These are phyloP conservation scores for Dinothrombium tinctorium DNA, from an alignment of 1,140 invertebrate genomes.

Conservation along the genomic window DNA sequence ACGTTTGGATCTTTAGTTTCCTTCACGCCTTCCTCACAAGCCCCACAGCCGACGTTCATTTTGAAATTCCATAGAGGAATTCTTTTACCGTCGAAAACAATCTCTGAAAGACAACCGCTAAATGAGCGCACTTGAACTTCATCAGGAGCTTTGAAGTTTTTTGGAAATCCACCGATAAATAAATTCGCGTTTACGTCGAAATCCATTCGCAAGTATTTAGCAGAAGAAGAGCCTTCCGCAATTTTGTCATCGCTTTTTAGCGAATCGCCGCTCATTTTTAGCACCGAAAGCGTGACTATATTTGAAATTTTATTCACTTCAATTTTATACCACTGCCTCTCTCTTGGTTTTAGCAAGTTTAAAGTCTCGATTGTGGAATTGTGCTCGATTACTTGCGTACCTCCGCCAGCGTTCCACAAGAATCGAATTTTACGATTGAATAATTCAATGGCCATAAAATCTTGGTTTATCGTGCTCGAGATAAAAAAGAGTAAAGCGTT, in stretches of 20 bases:
- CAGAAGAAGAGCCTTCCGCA: slow-evolving; percentile 13
- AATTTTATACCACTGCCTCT: slow-evolving; percentile 44
- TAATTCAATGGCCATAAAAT: slow-evolving; percentile 56
- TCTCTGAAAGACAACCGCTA: slow-evolving; percentile 46
- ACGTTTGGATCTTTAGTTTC: slow-evolving; percentile 6
- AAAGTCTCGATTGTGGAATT: slow-evolving; percentile 28
- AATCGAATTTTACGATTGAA: slow-evolving; percentile 44
- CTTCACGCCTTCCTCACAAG: slow-evolving; percentile 39
- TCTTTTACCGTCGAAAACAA: slow-evolving; percentile 44
- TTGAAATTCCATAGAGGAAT: slow-evolving; percentile 74
- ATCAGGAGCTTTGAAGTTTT: slow-evolving; percentile 19
- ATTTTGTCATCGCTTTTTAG: slow-evolving; percentile 12
- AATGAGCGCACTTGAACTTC: slow-evolving; percentile 21
- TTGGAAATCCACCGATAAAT: slow-evolving; percentile 18
- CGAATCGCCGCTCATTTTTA: slow-evolving; percentile 10
- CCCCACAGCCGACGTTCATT: slow-evolving; percentile 30
- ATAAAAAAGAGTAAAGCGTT: slow-evolving; percentile 41
- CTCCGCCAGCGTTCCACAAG: slow-evolving; percentile 49
- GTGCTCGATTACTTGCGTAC: slow-evolving; percentile 30
- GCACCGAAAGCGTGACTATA: slow-evolving; percentile 19
- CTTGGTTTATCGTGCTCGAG: slow-evolving; percentile 23
- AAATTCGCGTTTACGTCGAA: slow-evolving; percentile 14
- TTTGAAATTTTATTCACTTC: slow-evolving; percentile 29
- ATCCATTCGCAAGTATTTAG: slow-evolving; percentile 17
- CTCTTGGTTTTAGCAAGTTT: slow-evolving; percentile 29